Evolutionary conservation across 2,888 invertebrate species (phyloP).

Genomic region (Dasysyrphus albostriatus): DNA sequence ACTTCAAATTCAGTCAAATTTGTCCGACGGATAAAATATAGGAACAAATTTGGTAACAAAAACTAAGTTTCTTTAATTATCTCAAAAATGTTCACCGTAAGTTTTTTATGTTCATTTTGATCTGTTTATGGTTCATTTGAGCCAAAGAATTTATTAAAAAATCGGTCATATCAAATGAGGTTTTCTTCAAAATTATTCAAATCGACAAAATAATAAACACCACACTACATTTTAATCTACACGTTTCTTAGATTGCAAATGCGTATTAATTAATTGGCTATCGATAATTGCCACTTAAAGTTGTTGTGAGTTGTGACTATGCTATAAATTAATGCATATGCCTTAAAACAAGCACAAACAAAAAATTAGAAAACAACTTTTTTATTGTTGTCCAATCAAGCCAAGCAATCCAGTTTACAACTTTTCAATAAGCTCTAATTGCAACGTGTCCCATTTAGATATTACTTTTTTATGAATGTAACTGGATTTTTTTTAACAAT

Average conservation of each 20-base stretch:
- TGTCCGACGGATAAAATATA: too few relatives aligned
- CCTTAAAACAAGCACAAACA: background rate
- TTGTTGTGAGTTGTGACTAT: slow-evolving; percentile 13
- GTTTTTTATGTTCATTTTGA: background rate
- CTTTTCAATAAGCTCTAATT: slow-evolving; percentile 32
- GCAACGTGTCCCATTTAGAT: slow-evolving; percentile 33
- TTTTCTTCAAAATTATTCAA: slow-evolving; percentile 3
- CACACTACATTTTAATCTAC: background rate
- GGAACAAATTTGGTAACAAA: too few relatives aligned
- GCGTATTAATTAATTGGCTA: slow-evolving; percentile 18
- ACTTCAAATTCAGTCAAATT: too few relatives aligned
- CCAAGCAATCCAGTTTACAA: slow-evolving; percentile 19
- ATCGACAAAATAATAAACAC: background rate
- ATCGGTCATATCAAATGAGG: background rate
- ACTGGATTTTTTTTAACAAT: slow-evolving; percentile 12
- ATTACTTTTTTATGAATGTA: slow-evolving; percentile 26
- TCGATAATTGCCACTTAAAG: slow-evolving; percentile 21
- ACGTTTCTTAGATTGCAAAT: slow-evolving; percentile 20
- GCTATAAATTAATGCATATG: slow-evolving; percentile 20
- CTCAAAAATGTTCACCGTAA: too few relatives aligned
- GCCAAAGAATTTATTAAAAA: background rate
- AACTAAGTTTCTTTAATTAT: too few relatives aligned
- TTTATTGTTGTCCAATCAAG: slow-evolving; percentile 17
- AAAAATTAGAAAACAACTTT: slow-evolving; percentile 22
- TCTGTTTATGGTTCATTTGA: background rate